A percentile compares a stretch with the other conserved stretches of the same genome.
phyloP scores from a whole-genome alignment of 2,888 invertebrate species.

The Lamellibrachia satsuma region DNA sequence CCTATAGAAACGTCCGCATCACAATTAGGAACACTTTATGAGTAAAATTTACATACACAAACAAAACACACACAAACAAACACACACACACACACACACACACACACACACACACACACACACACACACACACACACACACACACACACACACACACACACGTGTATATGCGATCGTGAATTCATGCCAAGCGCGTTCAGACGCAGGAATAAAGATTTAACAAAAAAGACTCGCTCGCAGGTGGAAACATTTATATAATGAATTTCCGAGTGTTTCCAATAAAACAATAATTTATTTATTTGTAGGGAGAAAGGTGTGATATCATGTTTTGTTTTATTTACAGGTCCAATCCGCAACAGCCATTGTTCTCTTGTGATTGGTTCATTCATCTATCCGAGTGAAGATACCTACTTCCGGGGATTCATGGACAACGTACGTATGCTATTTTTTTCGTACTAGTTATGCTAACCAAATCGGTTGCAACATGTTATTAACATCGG shows the following conservation, averaged over 20 bases:
- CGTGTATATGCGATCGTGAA: too few species aligned
- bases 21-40: too few species aligned
- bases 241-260: not conserved
- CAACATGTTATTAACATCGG: too few species aligned
- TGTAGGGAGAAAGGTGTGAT: not conserved
- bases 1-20: not conserved
- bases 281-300: not conserved
- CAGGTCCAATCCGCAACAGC: slow-evolving; percentile 5
- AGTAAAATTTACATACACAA: not conserved
- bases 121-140: too few species aligned
- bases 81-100: too few species aligned
- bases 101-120: too few species aligned
- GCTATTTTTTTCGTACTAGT: not conserved
- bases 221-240: not conserved
- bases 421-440: not conserved
- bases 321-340: not conserved
- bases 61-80: not conserved
- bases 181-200: too few species aligned
- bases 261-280: not conserved
- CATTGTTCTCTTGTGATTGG: not conserved
- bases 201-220: too few species aligned
- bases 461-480: too few species aligned
- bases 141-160: too few species aligned
- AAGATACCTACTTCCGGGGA: not conserved
- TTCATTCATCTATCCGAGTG: not conserved